Conservation (phyloP, 2,113 vertebrate species). For the Rhabdornis inornatus region DNA sequence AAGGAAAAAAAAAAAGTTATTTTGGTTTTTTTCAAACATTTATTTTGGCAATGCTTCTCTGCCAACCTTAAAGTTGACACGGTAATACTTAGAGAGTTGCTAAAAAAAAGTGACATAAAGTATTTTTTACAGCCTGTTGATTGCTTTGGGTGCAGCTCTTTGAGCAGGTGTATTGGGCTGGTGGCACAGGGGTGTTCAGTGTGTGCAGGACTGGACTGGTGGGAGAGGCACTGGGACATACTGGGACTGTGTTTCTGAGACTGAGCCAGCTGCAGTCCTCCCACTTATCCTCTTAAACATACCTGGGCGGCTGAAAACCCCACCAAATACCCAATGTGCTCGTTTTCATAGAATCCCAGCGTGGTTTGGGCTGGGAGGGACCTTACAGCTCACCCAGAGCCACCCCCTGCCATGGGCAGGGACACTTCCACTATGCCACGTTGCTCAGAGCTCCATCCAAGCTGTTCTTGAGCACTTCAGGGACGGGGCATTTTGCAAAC, state of each 20-base stretch:
- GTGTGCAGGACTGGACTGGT: background rate
- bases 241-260: background rate
- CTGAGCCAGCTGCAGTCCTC: background rate
- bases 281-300: background rate
- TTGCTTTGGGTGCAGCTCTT: background rate
- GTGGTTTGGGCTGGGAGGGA: background rate
- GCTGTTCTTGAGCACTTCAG: background rate
- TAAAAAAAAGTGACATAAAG: background rate
- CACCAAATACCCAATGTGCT: background rate
- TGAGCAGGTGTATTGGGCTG: background rate
- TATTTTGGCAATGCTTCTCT: background rate
- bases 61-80: background rate
- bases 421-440: background rate
- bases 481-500: background rate
- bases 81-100: background rate
- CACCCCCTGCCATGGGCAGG: background rate
- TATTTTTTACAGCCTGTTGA: background rate
- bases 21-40: background rate
- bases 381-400: background rate
- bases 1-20: background rate
- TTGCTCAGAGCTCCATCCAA: background rate
- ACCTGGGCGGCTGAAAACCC: background rate
- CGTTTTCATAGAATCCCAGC: fast-evolving
- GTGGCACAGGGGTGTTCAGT: background rate
- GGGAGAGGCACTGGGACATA: background rate